Base-by-base conservation (phyloP, 2,113 vertebrate genomes). In the Pleuronectes platessa region DNA sequence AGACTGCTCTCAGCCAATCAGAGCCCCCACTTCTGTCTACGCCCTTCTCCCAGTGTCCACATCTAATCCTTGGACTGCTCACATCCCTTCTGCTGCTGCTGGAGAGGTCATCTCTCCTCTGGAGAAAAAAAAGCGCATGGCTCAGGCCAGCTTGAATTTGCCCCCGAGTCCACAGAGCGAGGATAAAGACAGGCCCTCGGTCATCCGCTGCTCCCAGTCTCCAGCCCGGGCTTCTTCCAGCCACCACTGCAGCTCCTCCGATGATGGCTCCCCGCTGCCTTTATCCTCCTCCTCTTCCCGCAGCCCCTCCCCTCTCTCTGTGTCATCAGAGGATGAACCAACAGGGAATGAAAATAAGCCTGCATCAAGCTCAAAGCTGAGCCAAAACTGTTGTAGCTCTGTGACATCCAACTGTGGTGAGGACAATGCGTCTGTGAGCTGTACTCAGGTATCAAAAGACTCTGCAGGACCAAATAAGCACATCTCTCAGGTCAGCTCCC, bases 41-140 rank as follows among this genome's bases (percentile, higher is more conserved):
- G 4, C 90, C 78, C 86, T 93, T 40, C 91, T 92, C 81, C 94
- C 92, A 31, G 89, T 73, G 87, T 92, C 84, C 76, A 20, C 73
- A 6, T 55, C 88, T 61, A 64, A 26, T 56, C 31, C 70, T 80
- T 86, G 92, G 95, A 71, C 73, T 7, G 23, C 77, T 71, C 79
- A 76, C 20, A 89, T 94, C 66, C 94, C 90, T 61, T 74, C 93
- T 78, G 75, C 93, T 54, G 89, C 93, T 55, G 89, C 93, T 12
- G 91, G 93, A 61, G 94, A 94, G 79, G 95, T 97, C 85, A 97
- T 98, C 91, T 99, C 97, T 1, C 97, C 97, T 0, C 89, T 99
- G 89, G 97, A 97, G 91, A 98, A 98, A 71, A 99, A 99, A 84
- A 98, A 99, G 83, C 93, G 97, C 21, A 74, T 97, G 88, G 97